Conservation (phyloP, 2,113 vertebrate genomes). For the Cricetomys ansorgei region DNA sequence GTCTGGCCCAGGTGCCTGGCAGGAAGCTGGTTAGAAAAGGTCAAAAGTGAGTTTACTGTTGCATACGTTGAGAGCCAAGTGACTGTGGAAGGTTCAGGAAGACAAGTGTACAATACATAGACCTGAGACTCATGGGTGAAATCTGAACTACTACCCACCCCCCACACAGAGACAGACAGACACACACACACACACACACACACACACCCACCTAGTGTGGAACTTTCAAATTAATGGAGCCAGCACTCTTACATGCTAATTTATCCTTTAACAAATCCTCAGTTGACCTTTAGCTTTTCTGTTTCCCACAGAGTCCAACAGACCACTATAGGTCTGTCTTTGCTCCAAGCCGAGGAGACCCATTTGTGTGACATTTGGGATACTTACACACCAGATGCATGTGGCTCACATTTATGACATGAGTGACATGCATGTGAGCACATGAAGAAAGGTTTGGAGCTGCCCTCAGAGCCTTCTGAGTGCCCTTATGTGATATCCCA, state of each 20-base stretch:
- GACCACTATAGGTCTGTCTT: neutral
- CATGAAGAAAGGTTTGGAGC: neutral
- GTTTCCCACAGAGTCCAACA: neutral
- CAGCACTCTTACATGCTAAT: neutral
- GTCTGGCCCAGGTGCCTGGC: neutral
- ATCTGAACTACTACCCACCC: neutral
- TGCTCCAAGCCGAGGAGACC: neutral
- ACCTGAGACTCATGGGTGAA: neutral
- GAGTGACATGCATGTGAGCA: neutral
- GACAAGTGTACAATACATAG: neutral
- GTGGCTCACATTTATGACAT: neutral
- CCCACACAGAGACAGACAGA: neutral
- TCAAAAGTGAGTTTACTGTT: neutral
- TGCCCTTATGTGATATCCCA: neutral
- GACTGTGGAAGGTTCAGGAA: neutral
- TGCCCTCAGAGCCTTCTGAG: neutral
- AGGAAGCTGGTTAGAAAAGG: neutral
- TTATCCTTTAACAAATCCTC: neutral
- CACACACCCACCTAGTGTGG: neutral
- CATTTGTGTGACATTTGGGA: neutral
- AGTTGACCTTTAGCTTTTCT: conserved; percentile 25
- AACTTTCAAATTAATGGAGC: neutral
- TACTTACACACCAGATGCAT: neutral
- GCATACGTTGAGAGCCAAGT: neutral
- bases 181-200: neutral